A percentile compares a stretch with the other conserved stretches of the same genome.
Conservation (phyloP, 2,797 vertebrate genomes). For the Schizopygopsis malacanthus region DNA sequence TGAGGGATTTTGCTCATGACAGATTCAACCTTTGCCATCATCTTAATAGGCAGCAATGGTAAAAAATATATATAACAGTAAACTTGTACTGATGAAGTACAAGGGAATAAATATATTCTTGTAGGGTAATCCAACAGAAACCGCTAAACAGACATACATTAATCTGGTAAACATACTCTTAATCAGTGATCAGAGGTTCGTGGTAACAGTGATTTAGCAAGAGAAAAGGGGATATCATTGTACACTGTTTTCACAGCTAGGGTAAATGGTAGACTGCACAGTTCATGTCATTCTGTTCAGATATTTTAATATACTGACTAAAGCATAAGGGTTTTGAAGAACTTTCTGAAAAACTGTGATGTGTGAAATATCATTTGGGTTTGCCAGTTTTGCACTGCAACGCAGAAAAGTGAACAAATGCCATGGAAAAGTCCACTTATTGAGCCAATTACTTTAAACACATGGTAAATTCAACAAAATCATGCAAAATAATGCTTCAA, state of each 20-base stretch:
- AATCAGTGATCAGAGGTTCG: not conserved
- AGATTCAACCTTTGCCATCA: not conserved
- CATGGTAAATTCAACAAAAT: slow-evolving; percentile 2
- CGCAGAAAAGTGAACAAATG: not conserved
- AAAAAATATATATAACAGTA: not conserved
- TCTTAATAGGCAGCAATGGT: not conserved
- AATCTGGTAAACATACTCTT: not conserved
- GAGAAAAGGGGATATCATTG: not conserved
- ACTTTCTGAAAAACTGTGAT: not conserved
- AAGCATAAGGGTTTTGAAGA: not conserved
- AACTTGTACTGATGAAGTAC: slow-evolving; percentile 6
- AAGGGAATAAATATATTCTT: slow-evolving; percentile 29
- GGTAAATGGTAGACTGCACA: not conserved
- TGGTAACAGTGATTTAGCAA: not conserved
- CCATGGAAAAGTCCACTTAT: not conserved
- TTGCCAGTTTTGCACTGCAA: slow-evolving; percentile 10
- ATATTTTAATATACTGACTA: not conserved
- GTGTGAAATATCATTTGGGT: not conserved
- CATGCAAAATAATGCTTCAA: not conserved
- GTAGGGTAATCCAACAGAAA: not conserved
- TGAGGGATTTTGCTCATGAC: not conserved
- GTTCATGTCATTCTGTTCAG: not conserved
- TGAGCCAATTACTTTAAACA: not conserved
- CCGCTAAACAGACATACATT: not conserved
- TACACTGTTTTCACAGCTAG: not conserved